Evolutionary conservation across 2,797 vertebrate species (phyloP), one percentile per base, ranked within the genome.

Genomic region (Crax fasciolata): DNA sequence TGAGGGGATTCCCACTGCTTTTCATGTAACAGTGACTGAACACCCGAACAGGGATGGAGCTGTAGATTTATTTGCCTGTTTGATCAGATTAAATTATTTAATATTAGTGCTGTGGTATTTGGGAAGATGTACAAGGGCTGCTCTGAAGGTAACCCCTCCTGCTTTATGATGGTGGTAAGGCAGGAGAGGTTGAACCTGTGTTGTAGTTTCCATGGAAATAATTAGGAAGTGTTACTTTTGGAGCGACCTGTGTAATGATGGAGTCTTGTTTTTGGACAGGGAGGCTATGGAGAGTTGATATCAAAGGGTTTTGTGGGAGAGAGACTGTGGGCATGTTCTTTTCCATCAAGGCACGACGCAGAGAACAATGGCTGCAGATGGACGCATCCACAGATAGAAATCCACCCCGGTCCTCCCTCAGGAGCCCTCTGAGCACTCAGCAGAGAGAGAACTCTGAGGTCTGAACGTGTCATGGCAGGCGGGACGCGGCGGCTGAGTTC

Each of bases 81-180:
- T 89, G 63, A 82, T 73, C 74, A 66, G 66, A 78, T 94, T 80
- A 27, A 82, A 87, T 91, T 84, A 68, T 87, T 94, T 77, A 86
- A 66, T 57, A 75, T 49, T 43, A n/a, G 3, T 23, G 19, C 35
- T 62, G n/a, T 76, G 76, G 39, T 70, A 16, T n/a, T 70, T 81
- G 43, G 78, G 43, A 62, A 81, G 81, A 82, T 84, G 52, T 3
- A 1, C 51, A 16, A 35, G 35, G 35, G 35, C 35, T 35, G 35
- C 35, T 35, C 35, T 35, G 35, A 35, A 35, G 35, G 35, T 35
- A 35, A 35, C 8, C 7, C 35, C 35, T 35, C 35, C 35, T 35
- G 35, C 7, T 35, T 35, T 35, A 35, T 35, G 35, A 35, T 35
- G 35, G 35, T 35, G 35, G 35, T 35, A 35, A 35, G 35, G 35